Conservation (phyloP, 2,113 vertebrate species). For the Lathamus discolor region DNA sequence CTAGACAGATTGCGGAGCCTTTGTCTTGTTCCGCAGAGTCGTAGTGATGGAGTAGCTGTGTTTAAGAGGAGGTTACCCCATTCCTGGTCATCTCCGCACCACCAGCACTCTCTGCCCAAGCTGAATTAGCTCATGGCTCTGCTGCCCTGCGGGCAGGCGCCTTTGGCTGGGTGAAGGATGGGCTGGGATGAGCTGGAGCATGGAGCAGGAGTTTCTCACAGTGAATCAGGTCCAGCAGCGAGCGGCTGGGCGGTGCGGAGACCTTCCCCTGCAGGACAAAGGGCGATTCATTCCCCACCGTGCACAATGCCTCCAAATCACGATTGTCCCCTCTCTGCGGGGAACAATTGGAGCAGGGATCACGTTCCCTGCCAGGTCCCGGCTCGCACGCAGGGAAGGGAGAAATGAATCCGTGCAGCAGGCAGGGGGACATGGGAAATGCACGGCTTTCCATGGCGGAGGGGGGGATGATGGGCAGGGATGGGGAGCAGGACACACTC, state of each 20-base stretch:
- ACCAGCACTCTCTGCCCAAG: too few species aligned
- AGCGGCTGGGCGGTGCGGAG: not conserved
- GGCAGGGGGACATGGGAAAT: not conserved
- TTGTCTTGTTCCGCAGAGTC: not conserved
- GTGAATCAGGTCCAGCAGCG: not conserved
- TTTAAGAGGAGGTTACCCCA: not conserved
- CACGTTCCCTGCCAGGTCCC: not conserved
- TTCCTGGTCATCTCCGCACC: not conserved
- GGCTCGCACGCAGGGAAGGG: not conserved
- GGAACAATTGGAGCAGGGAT: not conserved
- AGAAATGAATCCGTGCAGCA: not conserved
- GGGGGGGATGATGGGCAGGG: not conserved
- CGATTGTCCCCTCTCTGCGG: not conserved
- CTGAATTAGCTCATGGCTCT: not conserved
- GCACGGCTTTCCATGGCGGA: accelerated
- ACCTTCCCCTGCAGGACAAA: not conserved
- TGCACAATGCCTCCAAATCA: not conserved
- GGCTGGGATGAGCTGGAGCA: not conserved
- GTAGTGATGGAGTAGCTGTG: not conserved
- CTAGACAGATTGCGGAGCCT: not conserved
- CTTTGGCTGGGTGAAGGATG: not conserved
- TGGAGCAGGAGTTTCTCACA: not conserved
- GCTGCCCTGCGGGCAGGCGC: not conserved
- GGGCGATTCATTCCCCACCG: not conserved
- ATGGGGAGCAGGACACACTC: accelerated